Percentiles rank a stretch among this genome's conserved stretches.
Conservation (phyloP, 2,797 vertebrate species). For the Gastrophryne carolinensis region DNA sequence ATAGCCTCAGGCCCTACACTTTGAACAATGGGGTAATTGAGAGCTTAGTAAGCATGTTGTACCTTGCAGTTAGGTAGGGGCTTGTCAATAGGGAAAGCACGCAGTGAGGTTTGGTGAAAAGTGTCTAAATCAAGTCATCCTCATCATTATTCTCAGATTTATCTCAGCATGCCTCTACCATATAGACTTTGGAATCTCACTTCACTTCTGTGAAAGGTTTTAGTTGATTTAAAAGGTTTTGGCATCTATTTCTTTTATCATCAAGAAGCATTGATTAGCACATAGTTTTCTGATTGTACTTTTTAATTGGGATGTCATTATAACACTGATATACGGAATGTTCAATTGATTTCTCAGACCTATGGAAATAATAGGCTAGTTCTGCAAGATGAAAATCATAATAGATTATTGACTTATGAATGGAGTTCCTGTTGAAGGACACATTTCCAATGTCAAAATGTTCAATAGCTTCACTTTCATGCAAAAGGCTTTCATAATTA, state of each 20-base stretch:
- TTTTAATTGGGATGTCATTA: slow-evolving; percentile 80
- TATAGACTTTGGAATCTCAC: too few relatives aligned
- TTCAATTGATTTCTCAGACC: slow-evolving; percentile 76
- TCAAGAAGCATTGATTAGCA: slow-evolving; percentile 72
- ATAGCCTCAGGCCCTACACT: too few relatives aligned
- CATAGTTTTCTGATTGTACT: slow-evolving; percentile 72
- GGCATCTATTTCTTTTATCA: slow-evolving; percentile 65
- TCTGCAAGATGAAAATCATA: slow-evolving; percentile 85
- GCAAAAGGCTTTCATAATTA: slow-evolving; percentile 74
- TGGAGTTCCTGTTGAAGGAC: slow-evolving; percentile 74
- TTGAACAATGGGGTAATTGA: too few relatives aligned
- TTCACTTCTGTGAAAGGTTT: not conserved
- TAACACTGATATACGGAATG: slow-evolving; percentile 78
- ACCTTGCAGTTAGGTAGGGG: too few relatives aligned
- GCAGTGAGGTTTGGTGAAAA: too few relatives aligned
- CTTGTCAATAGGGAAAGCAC: too few relatives aligned
- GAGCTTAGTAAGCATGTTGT: too few relatives aligned
- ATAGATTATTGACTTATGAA: slow-evolving; percentile 79
- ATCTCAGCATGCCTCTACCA: too few relatives aligned
- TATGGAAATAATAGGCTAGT: slow-evolving; percentile 75
- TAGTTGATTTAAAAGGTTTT: slow-evolving; percentile 60
- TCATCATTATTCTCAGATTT: too few relatives aligned
- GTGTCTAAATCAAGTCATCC: too few relatives aligned
- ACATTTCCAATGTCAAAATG: slow-evolving; percentile 76
- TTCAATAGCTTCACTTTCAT: slow-evolving; percentile 77